phyloP scores from a whole-genome alignment of 2,113 vertebrate genomes.

The Porphyrio hochstetteri region DNA sequence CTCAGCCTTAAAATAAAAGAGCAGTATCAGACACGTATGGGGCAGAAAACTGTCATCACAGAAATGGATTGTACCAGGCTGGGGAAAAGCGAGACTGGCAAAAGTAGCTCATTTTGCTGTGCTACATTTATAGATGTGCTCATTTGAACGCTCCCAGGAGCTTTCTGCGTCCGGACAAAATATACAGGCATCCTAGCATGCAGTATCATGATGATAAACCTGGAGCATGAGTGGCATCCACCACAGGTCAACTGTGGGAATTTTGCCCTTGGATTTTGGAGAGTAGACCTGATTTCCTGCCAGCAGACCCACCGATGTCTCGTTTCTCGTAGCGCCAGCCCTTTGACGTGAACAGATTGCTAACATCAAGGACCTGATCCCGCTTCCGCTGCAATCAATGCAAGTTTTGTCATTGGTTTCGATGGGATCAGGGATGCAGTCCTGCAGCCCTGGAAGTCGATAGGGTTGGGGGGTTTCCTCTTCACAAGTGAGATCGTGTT shows the following conservation, averaged over 20 bases:
- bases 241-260: not conserved
- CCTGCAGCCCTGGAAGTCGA: not conserved
- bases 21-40: slow-evolving; percentile 28
- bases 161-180: not conserved
- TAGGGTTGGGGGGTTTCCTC: not conserved
- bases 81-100: slow-evolving; percentile 21
- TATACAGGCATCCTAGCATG: not conserved
- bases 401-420: slow-evolving; percentile 21
- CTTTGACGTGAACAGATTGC: not conserved
- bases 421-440: not conserved
- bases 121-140: slow-evolving; percentile 35
- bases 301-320: not conserved
- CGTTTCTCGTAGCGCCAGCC: not conserved
- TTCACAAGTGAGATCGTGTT: not conserved
- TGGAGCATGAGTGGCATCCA: not conserved
- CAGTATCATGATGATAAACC: fast-evolving
- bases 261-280: not conserved
- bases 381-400: slow-evolving; percentile 8
- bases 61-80: slow-evolving; percentile 48
- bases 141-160: slow-evolving; percentile 36
- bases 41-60: slow-evolving; percentile 53
- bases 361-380: slow-evolving; percentile 16
- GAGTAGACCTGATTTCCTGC: not conserved
- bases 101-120: slow-evolving; percentile 42
- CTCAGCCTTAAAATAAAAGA: slow-evolving; percentile 70